Conservation (phyloP, 2,797 vertebrate genomes). For the Gallinago solitaria region DNA sequence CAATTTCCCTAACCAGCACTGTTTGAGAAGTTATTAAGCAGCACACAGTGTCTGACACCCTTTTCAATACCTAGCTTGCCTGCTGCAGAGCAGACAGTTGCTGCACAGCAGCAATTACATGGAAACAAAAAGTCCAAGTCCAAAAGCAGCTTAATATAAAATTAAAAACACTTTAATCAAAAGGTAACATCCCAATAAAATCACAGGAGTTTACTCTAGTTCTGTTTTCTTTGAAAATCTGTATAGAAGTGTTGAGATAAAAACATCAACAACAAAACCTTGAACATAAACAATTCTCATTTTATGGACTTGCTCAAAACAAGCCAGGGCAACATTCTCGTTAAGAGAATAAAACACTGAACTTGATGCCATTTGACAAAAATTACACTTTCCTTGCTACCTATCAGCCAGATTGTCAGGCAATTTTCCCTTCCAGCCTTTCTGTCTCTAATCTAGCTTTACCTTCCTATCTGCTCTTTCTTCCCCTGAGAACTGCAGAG, state of each 20-base stretch:
- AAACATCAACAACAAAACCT: neutral
- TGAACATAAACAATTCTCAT: neutral
- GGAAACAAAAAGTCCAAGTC: conserved; percentile 38
- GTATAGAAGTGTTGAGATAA: neutral
- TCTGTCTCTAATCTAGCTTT: rapidly evolving
- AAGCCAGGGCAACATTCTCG: neutral
- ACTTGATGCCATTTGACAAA: neutral
- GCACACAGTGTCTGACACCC: neutral
- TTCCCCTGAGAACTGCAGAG: neutral
- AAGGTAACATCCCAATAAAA: conserved; percentile 5
- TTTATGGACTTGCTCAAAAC: neutral
- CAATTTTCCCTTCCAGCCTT: neutral
- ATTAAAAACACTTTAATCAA: conserved; percentile 4
- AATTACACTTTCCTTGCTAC: neutral
- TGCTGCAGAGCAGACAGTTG: conserved; percentile 10
- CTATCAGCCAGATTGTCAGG: neutral
- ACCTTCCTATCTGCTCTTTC: neutral
- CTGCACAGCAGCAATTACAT: conserved; percentile 21
- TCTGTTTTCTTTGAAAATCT: neutral
- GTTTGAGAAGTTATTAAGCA: neutral
- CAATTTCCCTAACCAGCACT: neutral
- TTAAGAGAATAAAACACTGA: neutral
- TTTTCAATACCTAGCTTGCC: conserved; percentile 15
- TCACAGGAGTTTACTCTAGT: neutral
- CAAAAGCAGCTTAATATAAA: conserved; percentile 29